Conservation (phyloP, 2,888 invertebrate species). For the Parnassius smintheus region DNA sequence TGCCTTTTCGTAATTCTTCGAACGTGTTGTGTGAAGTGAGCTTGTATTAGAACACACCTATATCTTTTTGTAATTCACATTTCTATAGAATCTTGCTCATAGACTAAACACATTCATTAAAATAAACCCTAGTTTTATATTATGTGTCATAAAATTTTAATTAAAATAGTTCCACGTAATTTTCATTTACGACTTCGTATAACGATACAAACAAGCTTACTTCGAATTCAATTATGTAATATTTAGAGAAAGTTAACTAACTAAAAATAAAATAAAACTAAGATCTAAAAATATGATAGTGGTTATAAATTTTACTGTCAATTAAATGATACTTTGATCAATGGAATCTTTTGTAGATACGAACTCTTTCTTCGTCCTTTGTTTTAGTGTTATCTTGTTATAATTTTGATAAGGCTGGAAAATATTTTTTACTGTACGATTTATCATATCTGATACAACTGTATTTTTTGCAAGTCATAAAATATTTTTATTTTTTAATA, state of each 20-base stretch:
- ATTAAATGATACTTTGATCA: conserved; percentile 13
- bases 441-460: neutral
- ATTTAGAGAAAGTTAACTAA: conserved; percentile 18
- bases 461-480: no score
- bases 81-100: neutral
- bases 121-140: no score
- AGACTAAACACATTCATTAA: no score
- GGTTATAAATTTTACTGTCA: conserved; percentile 26
- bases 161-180: no score
- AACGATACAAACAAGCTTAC: conserved; percentile 22
- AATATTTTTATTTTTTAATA: no score
- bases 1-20: conserved; percentile 3
- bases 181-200: neutral
- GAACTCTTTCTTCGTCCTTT: neutral
- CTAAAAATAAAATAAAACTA: conserved; percentile 3
- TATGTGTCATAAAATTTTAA: no score
- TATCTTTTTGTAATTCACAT: neutral
- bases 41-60: conserved; percentile 24
- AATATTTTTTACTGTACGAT: conserved; percentile 6
- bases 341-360: conserved; percentile 4
- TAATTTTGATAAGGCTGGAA: conserved; percentile 30
- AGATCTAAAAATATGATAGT: conserved; percentile 15
- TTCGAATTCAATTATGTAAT: conserved; percentile 23
- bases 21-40: conserved; percentile 24
- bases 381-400: conserved; percentile 17